These are phyloP conservation scores for Vipera latastei DNA, from an alignment of 2,797 vertebrate genomes.

Conservation along the genomic window DNA sequence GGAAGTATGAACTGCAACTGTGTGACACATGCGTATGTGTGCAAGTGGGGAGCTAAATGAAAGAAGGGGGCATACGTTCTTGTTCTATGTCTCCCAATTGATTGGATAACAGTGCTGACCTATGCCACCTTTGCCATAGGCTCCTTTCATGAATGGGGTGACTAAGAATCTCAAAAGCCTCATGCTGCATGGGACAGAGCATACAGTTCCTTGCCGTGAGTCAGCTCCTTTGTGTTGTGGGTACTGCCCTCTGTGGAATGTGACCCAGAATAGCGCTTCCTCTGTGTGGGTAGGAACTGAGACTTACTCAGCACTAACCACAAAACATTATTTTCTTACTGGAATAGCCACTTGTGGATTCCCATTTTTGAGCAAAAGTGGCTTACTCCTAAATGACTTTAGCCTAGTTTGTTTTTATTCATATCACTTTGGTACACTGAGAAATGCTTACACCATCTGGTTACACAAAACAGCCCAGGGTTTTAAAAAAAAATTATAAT, in stretches of 20 bases:
- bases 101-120: background rate
- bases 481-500: background rate
- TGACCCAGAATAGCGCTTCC: slow-evolving; percentile 30
- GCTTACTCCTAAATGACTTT: background rate
- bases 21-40: background rate
- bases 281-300: slow-evolving; percentile 24
- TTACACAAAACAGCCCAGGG: background rate
- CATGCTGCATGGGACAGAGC: background rate
- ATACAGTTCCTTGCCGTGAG: background rate
- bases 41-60: background rate
- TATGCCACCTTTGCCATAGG: background rate
- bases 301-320: slow-evolving; percentile 26
- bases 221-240: slow-evolving; percentile 25
- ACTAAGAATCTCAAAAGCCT: background rate
- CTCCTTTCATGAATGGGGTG: background rate
- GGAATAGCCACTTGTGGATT: slow-evolving; percentile 4
- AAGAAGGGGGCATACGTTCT: background rate
- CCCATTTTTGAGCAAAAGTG: background rate
- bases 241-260: slow-evolving; percentile 25
- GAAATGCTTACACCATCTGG: background rate
- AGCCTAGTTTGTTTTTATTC: background rate
- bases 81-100: background rate
- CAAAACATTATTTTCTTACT: slow-evolving; percentile 7
- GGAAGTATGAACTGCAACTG: background rate
- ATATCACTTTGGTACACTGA: background rate